Base-by-base conservation (phyloP, 2,888 invertebrate species). In the Heliconius charithonia region DNA sequence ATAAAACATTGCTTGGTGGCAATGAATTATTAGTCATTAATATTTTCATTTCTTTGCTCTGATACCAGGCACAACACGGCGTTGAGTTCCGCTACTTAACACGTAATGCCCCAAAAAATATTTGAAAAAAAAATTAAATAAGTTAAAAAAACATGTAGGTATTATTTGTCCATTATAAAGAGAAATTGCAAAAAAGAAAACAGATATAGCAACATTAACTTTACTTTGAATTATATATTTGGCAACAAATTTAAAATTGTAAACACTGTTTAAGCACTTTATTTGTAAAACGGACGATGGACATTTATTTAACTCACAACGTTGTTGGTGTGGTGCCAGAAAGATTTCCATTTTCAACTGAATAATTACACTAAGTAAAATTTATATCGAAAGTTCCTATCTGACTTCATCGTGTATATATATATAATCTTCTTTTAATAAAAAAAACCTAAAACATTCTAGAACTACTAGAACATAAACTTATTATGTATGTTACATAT, bases 251-350 rank as follows among this genome's bases (percentile, higher is more conserved):
- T 56, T n/a, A 45, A 59, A 74, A 45, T 27, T 65, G 63, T 74
- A 45, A 76, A 70, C 37, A 66, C 32, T n/a, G 25, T 56, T 67
- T 74, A 74, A 74, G 27, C 1, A 22, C 27, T 73, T 73, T 73
- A 67, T 73, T 77, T 59, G n/a, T 22, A 29, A 56, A 59, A 77
- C 27, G 77, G 25, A 72, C 72, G 56, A 71, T 37, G 56, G 56
- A 73, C 65, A 67, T 59, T 77, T 59, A 77, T 77, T 73, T 71
- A 65, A 37, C 19, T 72, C 22, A 45, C 72, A 73, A 77, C 65
- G 67, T 27, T 27, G 27, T 59, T 59, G 72, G 66, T 73, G 4
- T 73, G 59, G 32, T 77, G 77, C 73, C 73, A 77, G 29, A 65
- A 41, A 59, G n/a, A 72, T 45, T 45, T 71, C 63, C 51, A 77